Evolutionary conservation across 92 coral and sea anemone species (phyloP).

Genomic region (Pocillopora grandis): DNA sequence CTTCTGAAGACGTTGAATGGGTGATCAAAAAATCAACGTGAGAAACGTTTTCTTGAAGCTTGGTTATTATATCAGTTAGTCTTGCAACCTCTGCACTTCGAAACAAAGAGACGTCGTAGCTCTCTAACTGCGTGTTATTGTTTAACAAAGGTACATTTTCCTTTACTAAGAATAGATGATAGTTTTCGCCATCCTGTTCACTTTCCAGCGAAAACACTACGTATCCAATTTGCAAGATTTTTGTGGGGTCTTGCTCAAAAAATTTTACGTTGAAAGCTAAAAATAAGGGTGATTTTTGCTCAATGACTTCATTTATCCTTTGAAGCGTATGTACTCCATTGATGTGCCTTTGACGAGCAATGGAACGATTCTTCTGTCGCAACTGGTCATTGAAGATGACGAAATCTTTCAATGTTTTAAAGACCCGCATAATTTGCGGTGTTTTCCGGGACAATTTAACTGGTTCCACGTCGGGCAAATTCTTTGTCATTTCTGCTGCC

Average conservation of each 20-base stretch:
- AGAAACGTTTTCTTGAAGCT: constrained; percentile 6
- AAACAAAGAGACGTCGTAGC: background rate
- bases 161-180: background rate
- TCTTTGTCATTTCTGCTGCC: background rate
- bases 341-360: constrained; percentile 31
- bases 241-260: constrained; percentile 14
- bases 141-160: background rate
- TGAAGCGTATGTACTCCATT: constrained; percentile 22
- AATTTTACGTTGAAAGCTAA: constrained; percentile 24
- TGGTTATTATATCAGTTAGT: background rate
- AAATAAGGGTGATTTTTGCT: constrained; percentile 12
- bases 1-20: constrained; percentile 10
- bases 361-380: constrained; percentile 27
- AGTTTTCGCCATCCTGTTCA: background rate
- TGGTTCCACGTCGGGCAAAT: constrained; percentile 22
- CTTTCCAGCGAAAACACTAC: constrained; percentile 24
- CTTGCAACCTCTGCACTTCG: background rate
- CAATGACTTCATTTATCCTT: constrained; percentile 17
- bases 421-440: constrained; percentile 31
- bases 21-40: constrained; percentile 25
- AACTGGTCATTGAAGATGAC: constrained; percentile 8
- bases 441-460: constrained; percentile 21
- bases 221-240: constrained; percentile 15
- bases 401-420: constrained; percentile 24
- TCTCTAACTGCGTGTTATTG: too few relatives aligned